phyloP scores from a whole-genome alignment of 2,113 vertebrate genomes.

The Asarcornis scutulata region DNA sequence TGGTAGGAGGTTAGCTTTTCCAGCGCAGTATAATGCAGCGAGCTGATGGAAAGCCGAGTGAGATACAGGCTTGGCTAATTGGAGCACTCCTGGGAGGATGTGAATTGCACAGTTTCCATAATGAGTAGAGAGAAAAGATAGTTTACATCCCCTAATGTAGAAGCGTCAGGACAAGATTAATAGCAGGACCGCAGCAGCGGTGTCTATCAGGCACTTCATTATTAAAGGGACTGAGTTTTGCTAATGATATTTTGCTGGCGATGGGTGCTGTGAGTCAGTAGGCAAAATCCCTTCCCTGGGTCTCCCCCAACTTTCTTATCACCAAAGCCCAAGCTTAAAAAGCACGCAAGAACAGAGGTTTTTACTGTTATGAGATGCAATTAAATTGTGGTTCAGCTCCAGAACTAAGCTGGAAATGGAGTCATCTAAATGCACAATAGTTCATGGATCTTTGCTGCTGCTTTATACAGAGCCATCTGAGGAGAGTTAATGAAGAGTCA shows the following conservation, averaged over 20 bases:
- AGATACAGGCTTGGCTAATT: conserved; percentile 60
- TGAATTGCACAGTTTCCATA: conserved; percentile 59
- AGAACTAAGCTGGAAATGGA: not conserved
- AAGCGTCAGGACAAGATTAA: conserved; percentile 59
- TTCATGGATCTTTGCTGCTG: not conserved
- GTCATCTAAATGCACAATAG: not conserved
- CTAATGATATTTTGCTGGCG: conserved; percentile 47
- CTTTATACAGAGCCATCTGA: not conserved
- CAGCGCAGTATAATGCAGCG: not conserved
- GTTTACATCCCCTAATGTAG: conserved; percentile 61
- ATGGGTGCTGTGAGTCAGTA: conserved; percentile 27
- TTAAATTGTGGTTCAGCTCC: conserved; percentile 41
- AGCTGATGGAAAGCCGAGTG: conserved; percentile 57
- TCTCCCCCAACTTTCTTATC: conserved; percentile 29
- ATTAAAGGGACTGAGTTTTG: conserved; percentile 29
- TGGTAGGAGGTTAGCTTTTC: conserved; percentile 28
- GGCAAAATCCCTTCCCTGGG: conserved; percentile 22
- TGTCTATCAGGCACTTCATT: conserved; percentile 55
- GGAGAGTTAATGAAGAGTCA: conserved; percentile 9
- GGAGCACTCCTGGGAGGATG: conserved; percentile 67
- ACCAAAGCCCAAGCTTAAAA: conserved; percentile 31
- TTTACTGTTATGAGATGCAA: not conserved
- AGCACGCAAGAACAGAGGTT: not conserved
- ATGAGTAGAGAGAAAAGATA: conserved; percentile 64
- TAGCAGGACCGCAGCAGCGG: not conserved